A percentile compares a stretch with the other conserved stretches of the same genome.
Evolutionary conservation across 2,888 invertebrate genomes (phyloP).

Genomic region (Plagiodera versicolora): DNA sequence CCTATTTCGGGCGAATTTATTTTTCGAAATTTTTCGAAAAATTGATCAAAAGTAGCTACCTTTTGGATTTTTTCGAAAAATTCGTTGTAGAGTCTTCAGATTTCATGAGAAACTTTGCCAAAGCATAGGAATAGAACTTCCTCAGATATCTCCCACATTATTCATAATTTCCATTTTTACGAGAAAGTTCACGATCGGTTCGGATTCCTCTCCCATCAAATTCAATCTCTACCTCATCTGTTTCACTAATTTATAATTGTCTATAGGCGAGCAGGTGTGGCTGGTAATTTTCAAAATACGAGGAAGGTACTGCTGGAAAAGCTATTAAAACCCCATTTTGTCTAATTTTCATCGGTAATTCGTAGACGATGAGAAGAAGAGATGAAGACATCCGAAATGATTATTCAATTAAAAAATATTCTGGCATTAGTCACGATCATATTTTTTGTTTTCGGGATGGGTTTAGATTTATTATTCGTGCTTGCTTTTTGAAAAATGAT

Average conservation of each 20-base stretch:
- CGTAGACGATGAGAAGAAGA: conserved; percentile 5
- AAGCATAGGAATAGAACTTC: too few relatives aligned
- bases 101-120: too few relatives aligned
- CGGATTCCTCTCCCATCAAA: conserved; percentile 8
- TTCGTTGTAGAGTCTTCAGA: too few relatives aligned
- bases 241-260: conserved; percentile 10
- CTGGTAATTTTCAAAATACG: conserved; percentile 10
- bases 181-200: conserved; percentile 7
- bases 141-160: background rate
- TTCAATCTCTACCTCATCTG: conserved; percentile 11
- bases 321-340: conserved; percentile 23
- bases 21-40: too few relatives aligned
- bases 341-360: conserved; percentile 11
- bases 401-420: conserved; percentile 16
- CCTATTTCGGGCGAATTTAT: too few relatives aligned
- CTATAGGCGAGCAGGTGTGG: conserved; percentile 6
- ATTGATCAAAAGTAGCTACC: too few relatives aligned
- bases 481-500: too few relatives aligned
- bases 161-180: background rate
- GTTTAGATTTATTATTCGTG: too few relatives aligned
- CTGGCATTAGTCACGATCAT: conserved; percentile 7
- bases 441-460: background rate
- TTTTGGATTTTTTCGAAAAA: too few relatives aligned
- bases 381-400: conserved; percentile 16
- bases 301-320: conserved; percentile 7